Evolutionary conservation across 1,140 invertebrate genomes (phyloP).

Genomic region (Maniola jurtina): DNA sequence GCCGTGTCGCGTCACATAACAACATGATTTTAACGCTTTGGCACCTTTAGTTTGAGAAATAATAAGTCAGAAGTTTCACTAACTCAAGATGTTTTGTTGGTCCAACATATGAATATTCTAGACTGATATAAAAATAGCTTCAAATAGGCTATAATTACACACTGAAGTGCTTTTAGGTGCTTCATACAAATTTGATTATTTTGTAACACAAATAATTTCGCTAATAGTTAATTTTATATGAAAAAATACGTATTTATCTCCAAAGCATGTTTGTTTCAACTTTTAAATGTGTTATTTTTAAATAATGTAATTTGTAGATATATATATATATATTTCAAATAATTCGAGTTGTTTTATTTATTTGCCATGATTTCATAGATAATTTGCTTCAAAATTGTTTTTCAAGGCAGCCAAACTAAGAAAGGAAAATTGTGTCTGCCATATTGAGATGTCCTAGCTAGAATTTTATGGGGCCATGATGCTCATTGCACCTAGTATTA

Average conservation of each 20-base stretch:
- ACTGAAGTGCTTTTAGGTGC: constrained; percentile 10
- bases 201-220: not conserved
- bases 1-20: too few species aligned
- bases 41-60: too few species aligned
- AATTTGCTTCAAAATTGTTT: too few species aligned
- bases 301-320: constrained; percentile 22
- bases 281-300: constrained; percentile 10
- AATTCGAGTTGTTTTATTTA: constrained; percentile 10
- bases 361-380: too few species aligned
- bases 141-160: constrained; percentile 1
- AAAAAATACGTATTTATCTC: constrained; percentile 24
- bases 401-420: too few species aligned
- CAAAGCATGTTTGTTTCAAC: constrained; percentile 25
- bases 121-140: not conserved
- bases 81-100: not conserved
- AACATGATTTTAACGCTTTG: too few species aligned
- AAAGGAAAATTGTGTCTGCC: too few species aligned
- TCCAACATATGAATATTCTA: not conserved
- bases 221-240: not conserved
- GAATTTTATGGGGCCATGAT: too few species aligned
- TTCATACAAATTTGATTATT: constrained; percentile 1
- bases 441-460: too few species aligned
- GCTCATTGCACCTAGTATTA: too few species aligned
- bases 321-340: constrained; percentile 18
- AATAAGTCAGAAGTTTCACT: too few species aligned